Evolutionary conservation across 30 jellyfish, hydroid and myxozoan genomes (phyloP).

Genomic region (Hydractinia symbiolongicarpus): DNA sequence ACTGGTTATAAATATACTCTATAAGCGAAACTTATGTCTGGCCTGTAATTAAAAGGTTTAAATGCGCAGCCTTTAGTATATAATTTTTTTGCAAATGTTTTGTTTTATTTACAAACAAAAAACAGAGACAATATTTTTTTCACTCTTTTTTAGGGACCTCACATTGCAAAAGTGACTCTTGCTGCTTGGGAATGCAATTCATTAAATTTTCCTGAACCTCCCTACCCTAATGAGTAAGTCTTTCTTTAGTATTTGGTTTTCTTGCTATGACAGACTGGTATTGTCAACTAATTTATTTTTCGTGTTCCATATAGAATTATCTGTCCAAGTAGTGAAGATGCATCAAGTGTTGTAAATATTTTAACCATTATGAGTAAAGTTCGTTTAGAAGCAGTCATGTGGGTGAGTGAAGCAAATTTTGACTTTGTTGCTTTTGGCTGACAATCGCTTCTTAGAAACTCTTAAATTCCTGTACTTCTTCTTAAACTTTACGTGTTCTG

Average conservation of each 20-base stretch:
- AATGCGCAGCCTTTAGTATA: no score
- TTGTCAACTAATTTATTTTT: neutral
- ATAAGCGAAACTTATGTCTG: no score
- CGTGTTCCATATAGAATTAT: constrained; percentile 40
- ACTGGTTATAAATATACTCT: no score
- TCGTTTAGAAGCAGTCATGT: constrained; percentile 95
- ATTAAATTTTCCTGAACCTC: constrained; percentile 95
- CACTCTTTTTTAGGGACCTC: constrained; percentile 83
- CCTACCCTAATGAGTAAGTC: constrained; percentile 95
- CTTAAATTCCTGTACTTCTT: no score
- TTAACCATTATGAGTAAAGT: constrained; percentile 89
- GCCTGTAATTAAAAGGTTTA: no score
- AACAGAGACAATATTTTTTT: neutral
- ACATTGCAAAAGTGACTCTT: constrained; percentile 93
- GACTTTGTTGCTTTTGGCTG: neutral
- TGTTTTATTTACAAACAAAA: no score
- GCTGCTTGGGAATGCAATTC: constrained; percentile 99
- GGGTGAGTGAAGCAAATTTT: constrained; percentile 57
- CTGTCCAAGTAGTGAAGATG: constrained; percentile 63
- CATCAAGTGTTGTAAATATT: constrained; percentile 60
- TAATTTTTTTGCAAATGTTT: no score
- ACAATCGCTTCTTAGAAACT: no score
- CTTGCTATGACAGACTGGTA: neutral
- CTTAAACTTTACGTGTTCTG: no score
- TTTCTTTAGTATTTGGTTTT: neutral